These are phyloP conservation scores for Siphamia tubifer DNA, from an alignment of 2,113 vertebrate genomes.

Conservation along the genomic window DNA sequence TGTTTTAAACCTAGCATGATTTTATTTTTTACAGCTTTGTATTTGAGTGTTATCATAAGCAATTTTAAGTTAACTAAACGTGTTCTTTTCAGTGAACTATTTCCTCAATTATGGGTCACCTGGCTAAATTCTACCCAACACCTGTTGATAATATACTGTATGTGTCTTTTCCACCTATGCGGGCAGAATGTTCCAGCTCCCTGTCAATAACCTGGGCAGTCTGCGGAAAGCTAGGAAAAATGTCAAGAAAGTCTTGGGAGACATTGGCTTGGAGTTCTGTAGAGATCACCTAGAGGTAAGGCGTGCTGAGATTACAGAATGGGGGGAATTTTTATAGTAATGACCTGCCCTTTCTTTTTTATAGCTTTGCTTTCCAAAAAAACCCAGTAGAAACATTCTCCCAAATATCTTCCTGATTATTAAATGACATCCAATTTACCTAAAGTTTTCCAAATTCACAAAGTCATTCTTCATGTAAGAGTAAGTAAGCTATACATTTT, in stretches of 20 bases:
- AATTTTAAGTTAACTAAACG: background rate
- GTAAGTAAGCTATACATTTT: background rate
- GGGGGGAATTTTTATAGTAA: background rate
- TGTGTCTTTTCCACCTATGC: conserved; percentile 69
- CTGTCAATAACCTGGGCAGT: conserved; percentile 99
- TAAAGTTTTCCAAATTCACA: background rate
- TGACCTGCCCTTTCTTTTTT: background rate
- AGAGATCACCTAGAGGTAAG: conserved; percentile 97
- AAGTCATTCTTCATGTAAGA: background rate
- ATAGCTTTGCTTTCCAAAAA: background rate
- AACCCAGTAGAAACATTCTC: background rate
- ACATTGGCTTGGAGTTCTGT: conserved; percentile 99
- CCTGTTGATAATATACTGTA: conserved; percentile 6
- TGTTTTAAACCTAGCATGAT: too few species aligned
- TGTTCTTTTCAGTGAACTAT: background rate
- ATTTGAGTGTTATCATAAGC: background rate
- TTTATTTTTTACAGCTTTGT: too few species aligned
- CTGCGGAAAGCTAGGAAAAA: conserved; percentile 99
- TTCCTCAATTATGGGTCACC: background rate
- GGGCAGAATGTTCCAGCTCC: conserved; percentile 99
- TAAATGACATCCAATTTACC: background rate
- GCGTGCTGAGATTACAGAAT: conserved; percentile 23
- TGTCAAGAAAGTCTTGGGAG: conserved; percentile 98
- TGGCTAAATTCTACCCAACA: background rate
- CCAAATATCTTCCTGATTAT: background rate